These are phyloP conservation scores for Tethya wilhelma DNA, from an alignment of 37 sponge, comb jelly and placozoan genomes.

Conservation along the genomic window DNA sequence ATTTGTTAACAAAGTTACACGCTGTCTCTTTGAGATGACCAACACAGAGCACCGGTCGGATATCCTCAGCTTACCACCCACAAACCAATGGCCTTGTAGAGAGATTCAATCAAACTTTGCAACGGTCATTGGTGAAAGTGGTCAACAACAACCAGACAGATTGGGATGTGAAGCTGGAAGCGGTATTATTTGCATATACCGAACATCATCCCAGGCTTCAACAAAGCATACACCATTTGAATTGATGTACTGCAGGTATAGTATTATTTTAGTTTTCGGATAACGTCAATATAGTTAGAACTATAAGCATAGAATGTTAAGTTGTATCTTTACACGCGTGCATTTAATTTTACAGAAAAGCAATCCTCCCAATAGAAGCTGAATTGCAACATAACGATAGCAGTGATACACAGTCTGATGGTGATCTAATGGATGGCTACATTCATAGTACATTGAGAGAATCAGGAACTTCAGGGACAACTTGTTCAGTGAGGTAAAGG, in stretches of 20 bases:
- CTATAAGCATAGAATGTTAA: too few species aligned
- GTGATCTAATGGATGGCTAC: neutral
- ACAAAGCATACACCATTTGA: neutral
- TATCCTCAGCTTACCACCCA: neutral
- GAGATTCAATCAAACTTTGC: too few species aligned
- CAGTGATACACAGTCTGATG: neutral
- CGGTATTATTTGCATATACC: too few species aligned
- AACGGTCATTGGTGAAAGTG: too few species aligned
- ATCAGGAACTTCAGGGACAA: neutral
- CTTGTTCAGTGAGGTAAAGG: neutral
- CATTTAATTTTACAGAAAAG: too few species aligned
- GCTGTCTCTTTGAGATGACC: neutral
- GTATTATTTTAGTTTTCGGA: too few species aligned
- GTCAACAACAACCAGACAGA: too few species aligned
- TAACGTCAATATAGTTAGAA: too few species aligned
- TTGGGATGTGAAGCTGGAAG: too few species aligned
- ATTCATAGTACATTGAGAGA: neutral
- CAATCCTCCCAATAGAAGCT: neutral
- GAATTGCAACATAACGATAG: neutral
- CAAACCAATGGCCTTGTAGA: neutral
- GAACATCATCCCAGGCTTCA: neutral
- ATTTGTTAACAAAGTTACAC: neutral
- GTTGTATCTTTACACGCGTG: too few species aligned
- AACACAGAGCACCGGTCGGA: neutral
- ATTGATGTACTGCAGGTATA: neutral